Evolutionary conservation across 2,113 vertebrate genomes (phyloP), one percentile per base, ranked within the genome.

Genomic region (Chaetorhynchus papuensis): DNA sequence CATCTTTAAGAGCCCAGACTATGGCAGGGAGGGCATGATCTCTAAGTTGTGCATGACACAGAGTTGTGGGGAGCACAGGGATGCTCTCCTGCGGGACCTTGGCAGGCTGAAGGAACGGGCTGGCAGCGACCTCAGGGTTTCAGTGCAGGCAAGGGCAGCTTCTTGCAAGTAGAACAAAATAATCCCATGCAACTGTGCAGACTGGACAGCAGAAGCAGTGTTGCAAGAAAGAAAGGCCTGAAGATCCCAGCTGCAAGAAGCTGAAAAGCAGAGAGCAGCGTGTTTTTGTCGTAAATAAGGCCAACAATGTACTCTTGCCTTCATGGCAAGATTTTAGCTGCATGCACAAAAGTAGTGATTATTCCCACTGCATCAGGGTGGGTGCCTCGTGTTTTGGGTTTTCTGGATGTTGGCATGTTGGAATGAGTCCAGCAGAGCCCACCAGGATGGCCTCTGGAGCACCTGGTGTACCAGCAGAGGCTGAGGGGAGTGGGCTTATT

Each of bases 11-110:
- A 70, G 74, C 37, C 26, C 16, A 31, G 69, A 4, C 35, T 30
- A 8, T 3, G n/a, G 18, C 18, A 47, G 0, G 1, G 28, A n/a
- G 19, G 16, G 42, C 6, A 2, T 8, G 16, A 35, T 39, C 70
- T 35, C 28, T 0, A 9, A 24, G 42, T 54, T 47, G 15, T 60
- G 57, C 33, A 4, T 16, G 35, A 6, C 63, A 33, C 56, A 33
- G 10, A 42, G 33, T 2, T 63, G 14, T 75, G 52, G 57, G 39
- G 66, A 75, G 57, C 53, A 18, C n/a, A n/a, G n/a, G 24, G 31
- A 17, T 83, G 63, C 37, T 77, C 8, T 44, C 86, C 89, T 64
- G 61, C 42, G 35, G 66, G 11, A 76, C 79, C 33, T 33, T 11
- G 33, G 14, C 49, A 47, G 77, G 15, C 53, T 82, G 60, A 57